Evolutionary conservation across 2,888 invertebrate genomes (phyloP), one percentile per base, ranked within the genome.

Genomic region (Acrocyrtus sp.): DNA sequence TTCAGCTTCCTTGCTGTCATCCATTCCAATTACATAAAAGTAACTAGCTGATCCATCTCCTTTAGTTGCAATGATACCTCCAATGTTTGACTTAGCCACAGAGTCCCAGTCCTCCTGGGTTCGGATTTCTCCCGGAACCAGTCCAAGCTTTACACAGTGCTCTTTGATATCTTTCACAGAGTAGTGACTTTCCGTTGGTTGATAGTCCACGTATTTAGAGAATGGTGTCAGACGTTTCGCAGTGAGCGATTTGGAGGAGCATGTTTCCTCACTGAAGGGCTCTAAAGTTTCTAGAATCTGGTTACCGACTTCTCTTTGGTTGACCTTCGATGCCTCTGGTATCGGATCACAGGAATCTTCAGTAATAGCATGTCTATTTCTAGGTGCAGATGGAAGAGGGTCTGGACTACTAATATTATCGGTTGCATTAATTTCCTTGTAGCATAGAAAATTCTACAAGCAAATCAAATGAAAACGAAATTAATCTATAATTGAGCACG

Each of bases 1-100:
- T n/a, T 45, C 60, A 10, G 1, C n/a, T 8, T 51, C 53, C 19
- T 29, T 26, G 24, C 53, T 53, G 39, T 68, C 68, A 50, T 68
- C 68, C 60, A 68, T 68, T 10, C 68, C 68, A 53, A 68, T 68
- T 17, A 24, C 68, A 39, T 68, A 68, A 47, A 68, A 68, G 10
- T 45, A 53, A n/a, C n/a, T n/a, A 24, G 51, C 53, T 0, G 53
- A 5, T 5, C 45, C 34, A 21, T n/a, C 24, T 8, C 39, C 21
- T 6, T 27, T 39, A 12, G 1, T 56, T n/a, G 24, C 2, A 8
- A 67, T 29, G n/a, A 51, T 45, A 22, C 50, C 57, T 15, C 51
- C 58, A 34, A 68, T 68, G 0, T 60, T 60, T 6, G 68, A 68
- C 15, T 45, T 68, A 10, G 19, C 24, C 12, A 68, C 41, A 4